phyloP scores from a whole-genome alignment of 1,140 invertebrate genomes.

The Trigoniulus corallinus region DNA sequence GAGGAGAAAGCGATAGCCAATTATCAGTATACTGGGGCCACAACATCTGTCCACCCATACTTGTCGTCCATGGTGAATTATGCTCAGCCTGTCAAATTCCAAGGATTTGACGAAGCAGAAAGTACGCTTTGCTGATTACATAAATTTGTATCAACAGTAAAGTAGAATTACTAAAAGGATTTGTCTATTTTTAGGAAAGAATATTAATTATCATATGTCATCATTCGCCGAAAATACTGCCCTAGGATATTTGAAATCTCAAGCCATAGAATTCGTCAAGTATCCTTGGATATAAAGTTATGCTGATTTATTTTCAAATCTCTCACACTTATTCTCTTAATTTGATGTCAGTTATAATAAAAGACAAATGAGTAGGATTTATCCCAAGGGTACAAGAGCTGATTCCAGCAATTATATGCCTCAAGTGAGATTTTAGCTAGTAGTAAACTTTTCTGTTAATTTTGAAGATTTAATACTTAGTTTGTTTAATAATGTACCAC shows the following conservation, averaged over 20 bases:
- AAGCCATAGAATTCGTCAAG: constrained; percentile 97
- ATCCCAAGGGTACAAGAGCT: constrained; percentile 93
- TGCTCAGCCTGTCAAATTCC: constrained; percentile 97
- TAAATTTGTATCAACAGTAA: constrained; percentile 1
- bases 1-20: constrained; percentile 39
- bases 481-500: not conserved
- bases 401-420: constrained; percentile 99
- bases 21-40: constrained; percentile 83
- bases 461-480: no score
- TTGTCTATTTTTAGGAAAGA: constrained; percentile 51
- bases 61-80: constrained; percentile 98
- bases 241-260: constrained; percentile 82
- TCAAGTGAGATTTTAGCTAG: no score
- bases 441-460: no score
- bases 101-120: constrained; percentile 92
- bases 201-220: constrained; percentile 95
- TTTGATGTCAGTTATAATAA: constrained; percentile 66
- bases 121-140: no score
- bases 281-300: constrained; percentile 23
- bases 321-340: not conserved
- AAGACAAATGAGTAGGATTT: constrained; percentile 94
- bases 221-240: constrained; percentile 95
- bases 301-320: not conserved
- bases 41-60: constrained; percentile 96
- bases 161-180: no score